Base-by-base conservation (phyloP, 2,888 invertebrate genomes). In the Rhabditophanes sp. region DNA sequence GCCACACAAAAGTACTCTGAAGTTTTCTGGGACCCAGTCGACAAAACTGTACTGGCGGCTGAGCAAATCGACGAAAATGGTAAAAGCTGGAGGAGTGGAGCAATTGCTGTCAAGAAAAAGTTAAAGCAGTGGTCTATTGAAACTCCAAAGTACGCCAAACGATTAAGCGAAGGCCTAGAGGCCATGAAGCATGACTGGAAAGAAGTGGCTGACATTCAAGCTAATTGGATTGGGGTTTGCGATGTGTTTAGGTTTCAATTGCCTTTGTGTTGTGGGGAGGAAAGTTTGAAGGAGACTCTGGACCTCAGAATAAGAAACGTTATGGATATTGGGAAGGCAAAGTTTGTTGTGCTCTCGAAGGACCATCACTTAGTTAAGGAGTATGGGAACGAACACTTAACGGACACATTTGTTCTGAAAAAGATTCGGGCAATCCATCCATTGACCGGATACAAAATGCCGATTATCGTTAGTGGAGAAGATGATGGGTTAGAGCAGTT, bases 31-130 rank as follows among this genome's bases (percentile, higher is more conserved):
- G 96, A 99, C 72, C 96, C 96, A 2, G 74, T 93, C 0, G 96
- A 99, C 69, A 71, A 81, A 67, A 99, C 96, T 3, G 96, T 96
- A 2, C 68, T 99, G 44, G 96, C 93, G 3, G 82, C 90, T 69
- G 96, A 96, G 66, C 96, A 96, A 73, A 87, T 96, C 3, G 87
- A 88, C 70, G 16, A 30, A 11, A 40, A 57, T 16, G 62, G 61
- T 12, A 31, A 47, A 8, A 55, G 60, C 1, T 96, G 96, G 96
- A 73, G 96, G 39, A 93, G 93, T 3, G 90, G 93, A 2, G 90
- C 84, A 5, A 76, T 77, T 68, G 87, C 87, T 5, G 82, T 90
- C 66, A 83, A 80, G 58, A 80, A 77, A 67, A 69, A 78, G 38
- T 72, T 93, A 1, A 78, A 76, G 21, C 96, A 96, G 64, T 96